phyloP scores from a whole-genome alignment of 1,140 invertebrate species.

The Microplitis demolitor region DNA sequence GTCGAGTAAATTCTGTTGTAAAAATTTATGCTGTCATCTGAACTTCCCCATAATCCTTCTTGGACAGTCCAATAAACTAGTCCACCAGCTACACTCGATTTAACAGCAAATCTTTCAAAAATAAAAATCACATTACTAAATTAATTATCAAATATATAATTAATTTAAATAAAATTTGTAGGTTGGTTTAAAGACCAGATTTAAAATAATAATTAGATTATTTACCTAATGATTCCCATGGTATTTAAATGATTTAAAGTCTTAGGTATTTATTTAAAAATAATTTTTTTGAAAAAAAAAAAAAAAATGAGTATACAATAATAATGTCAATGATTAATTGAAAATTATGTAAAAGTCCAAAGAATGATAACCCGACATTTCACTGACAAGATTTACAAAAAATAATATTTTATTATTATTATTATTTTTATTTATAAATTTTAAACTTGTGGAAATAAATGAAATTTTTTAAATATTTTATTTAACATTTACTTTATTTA shows the following conservation, averaged over 20 bases:
- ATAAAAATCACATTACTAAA: background rate
- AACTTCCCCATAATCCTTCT: conserved; percentile 51
- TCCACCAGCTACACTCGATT: conserved; percentile 43
- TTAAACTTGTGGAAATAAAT: background rate
- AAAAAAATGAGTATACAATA: background rate
- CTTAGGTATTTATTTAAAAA: background rate
- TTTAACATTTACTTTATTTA: background rate
- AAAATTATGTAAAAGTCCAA: conserved; percentile 1
- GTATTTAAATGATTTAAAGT: background rate
- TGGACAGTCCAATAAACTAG: conserved; percentile 46
- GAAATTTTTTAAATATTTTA: background rate
- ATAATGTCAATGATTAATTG: background rate
- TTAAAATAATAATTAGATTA: background rate
- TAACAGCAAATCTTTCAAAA: conserved; percentile 43
- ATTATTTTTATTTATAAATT: background rate
- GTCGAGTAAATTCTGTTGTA: conserved; percentile 46
- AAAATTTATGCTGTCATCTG: conserved; percentile 46
- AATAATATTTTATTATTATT: background rate
- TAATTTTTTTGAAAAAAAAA: background rate
- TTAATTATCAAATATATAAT: background rate
- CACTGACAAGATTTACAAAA: background rate
- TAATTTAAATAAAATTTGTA: background rate
- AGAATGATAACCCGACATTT: background rate
- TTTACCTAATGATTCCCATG: conserved; percentile 13
- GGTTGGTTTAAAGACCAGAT: background rate